Evolutionary conservation across 2,888 invertebrate genomes (phyloP).

Genomic region (Drosophila longiperda): DNA sequence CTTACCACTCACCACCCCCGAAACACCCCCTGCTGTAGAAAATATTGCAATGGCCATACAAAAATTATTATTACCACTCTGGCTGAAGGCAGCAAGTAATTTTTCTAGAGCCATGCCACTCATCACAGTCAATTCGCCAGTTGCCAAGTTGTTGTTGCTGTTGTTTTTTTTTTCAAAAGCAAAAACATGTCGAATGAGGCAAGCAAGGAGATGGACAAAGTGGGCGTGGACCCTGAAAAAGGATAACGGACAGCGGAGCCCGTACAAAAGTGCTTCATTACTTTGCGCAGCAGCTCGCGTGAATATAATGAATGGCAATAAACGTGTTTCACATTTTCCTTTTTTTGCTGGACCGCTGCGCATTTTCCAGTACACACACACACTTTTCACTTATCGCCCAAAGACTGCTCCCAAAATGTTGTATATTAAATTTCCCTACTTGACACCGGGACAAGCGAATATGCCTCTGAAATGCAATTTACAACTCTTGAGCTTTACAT

Average conservation of each 20-base stretch:
- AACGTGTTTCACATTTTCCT: constrained; percentile 79
- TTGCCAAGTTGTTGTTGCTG: constrained; percentile 26
- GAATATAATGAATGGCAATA: constrained; percentile 81
- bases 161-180: constrained; percentile 37
- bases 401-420: constrained; percentile 35
- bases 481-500: neutral
- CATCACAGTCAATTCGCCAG: constrained; percentile 57
- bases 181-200: constrained; percentile 44
- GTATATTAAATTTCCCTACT: constrained; percentile 44
- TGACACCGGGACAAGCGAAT: constrained; percentile 16
- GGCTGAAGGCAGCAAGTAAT: constrained; percentile 57
- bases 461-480: constrained; percentile 14
- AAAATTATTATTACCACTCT: constrained; percentile 74
- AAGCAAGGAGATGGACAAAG: neutral
- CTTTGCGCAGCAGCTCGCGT: constrained; percentile 81
- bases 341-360: constrained; percentile 23
- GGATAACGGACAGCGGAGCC: constrained; percentile 38
- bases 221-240: constrained; percentile 47
- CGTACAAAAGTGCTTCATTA: constrained; percentile 75
- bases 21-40: neutral
- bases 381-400: constrained; percentile 59
- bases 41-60: constrained; percentile 60
- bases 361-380: constrained; percentile 26
- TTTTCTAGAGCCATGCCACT: constrained; percentile 63
- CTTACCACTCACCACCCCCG: neutral